Percentiles rank a stretch among this genome's conserved stretches.
These are phyloP conservation scores for Percina caprodes DNA, from an alignment of 2,113 vertebrate species.

Conservation along the genomic window DNA sequence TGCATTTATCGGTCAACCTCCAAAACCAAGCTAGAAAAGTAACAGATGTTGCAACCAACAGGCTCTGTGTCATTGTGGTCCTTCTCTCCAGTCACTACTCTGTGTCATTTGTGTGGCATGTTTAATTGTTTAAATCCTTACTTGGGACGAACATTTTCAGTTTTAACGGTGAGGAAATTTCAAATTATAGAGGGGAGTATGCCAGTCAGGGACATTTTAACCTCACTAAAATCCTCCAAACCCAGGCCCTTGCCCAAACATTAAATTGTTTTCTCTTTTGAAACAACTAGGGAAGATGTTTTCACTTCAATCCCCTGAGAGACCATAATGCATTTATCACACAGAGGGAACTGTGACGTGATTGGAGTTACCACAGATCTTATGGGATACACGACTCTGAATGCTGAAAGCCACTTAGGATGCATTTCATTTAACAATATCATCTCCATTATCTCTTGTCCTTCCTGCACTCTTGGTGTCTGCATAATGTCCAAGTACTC, in stretches of 20 bases:
- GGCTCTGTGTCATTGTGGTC: slow-evolving; percentile 1
- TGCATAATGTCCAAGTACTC: not conserved
- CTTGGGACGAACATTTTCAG: not conserved
- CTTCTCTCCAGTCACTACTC: slow-evolving; percentile 18
- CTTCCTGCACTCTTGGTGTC: slow-evolving; percentile 15
- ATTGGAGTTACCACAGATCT: slow-evolving; percentile 68
- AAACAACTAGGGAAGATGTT: slow-evolving; percentile 63
- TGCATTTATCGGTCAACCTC: slow-evolving; percentile 62
- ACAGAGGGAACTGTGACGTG: slow-evolving; percentile 23
- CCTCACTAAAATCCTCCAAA: slow-evolving; percentile 28
- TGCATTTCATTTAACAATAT: slow-evolving; percentile 44
- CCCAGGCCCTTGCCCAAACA: slow-evolving; percentile 29
- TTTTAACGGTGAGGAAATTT: not conserved
- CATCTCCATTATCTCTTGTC: slow-evolving; percentile 12
- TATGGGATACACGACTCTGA: slow-evolving; percentile 39
- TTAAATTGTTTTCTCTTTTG: slow-evolving; percentile 41
- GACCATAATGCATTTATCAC: slow-evolving; percentile 57
- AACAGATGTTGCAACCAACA: slow-evolving; percentile 53
- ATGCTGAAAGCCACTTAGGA: slow-evolving; percentile 57
- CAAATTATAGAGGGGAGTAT: slow-evolving; percentile 12
- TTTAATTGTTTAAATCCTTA: slow-evolving; percentile 17
- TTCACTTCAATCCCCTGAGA: slow-evolving; percentile 52
- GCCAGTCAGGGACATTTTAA: slow-evolving; percentile 30
- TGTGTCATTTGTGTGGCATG: slow-evolving; percentile 9
- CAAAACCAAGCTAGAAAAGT: slow-evolving; percentile 51